These are phyloP conservation scores for Craseonycteris thonglongyai DNA, from an alignment of 2,113 vertebrate genomes.

Conservation along the genomic window DNA sequence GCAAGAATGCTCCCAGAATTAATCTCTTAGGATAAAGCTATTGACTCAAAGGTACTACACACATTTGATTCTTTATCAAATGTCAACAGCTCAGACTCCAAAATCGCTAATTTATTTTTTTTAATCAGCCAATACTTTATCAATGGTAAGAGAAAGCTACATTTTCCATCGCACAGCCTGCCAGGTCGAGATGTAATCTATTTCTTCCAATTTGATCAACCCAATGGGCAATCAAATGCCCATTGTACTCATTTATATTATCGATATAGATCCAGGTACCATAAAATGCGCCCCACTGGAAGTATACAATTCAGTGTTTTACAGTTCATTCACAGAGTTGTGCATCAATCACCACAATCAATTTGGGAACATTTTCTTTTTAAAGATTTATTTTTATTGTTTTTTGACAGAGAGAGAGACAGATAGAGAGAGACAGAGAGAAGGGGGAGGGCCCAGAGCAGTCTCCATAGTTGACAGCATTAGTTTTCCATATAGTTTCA, in stretches of 20 bases:
- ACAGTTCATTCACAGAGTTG: neutral
- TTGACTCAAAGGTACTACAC: no score
- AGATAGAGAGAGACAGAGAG: no score
- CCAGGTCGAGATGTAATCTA: neutral
- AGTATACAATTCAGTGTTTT: neutral
- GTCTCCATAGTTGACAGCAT: no score
- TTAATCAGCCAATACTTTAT: neutral
- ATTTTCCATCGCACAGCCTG: accelerated
- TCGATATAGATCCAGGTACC: no score
- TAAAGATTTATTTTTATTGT: no score
- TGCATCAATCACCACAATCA: neutral
- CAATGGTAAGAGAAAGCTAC: neutral
- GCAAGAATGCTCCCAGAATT: neutral
- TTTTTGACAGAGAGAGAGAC: no score
- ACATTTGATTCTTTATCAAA: neutral
- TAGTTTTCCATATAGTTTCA: no score
- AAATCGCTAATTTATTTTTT: neutral
- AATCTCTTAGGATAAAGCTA: neutral
- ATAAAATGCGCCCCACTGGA: neutral
- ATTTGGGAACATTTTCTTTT: neutral
- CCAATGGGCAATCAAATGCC: neutral
- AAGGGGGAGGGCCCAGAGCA: no score
- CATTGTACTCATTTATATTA: neutral
- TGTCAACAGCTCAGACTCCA: neutral
- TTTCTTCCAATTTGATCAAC: no score